phyloP scores from a whole-genome alignment of 1,140 invertebrate species.

The Calliphora vicina region DNA sequence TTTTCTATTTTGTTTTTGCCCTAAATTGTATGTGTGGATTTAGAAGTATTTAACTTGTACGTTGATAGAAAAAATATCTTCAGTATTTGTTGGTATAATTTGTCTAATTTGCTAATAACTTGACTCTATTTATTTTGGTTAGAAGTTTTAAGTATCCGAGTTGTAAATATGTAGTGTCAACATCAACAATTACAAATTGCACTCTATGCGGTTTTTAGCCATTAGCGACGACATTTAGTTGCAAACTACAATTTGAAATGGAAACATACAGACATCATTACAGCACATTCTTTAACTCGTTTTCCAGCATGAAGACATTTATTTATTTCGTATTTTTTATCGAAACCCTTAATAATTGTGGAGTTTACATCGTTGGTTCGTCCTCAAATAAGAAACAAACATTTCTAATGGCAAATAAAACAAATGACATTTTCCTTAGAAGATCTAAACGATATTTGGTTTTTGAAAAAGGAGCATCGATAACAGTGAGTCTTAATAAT shows the following conservation, averaged over 20 bases:
- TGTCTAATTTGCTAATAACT: too few relatives aligned
- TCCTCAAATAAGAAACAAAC: neutral
- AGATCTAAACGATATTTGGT: slow-evolving; percentile 15
- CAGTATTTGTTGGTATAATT: too few relatives aligned
- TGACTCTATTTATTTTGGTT: neutral
- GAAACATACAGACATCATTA: neutral
- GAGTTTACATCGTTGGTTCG: neutral
- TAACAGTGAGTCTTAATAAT: neutral
- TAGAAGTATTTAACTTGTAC: neutral
- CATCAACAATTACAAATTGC: neutral
- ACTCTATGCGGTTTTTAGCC: neutral
- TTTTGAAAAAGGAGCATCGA: neutral
- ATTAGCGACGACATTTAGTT: neutral
- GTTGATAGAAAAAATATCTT: too few relatives aligned
- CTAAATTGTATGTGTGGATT: neutral
- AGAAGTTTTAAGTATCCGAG: neutral
- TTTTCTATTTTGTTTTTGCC: neutral
- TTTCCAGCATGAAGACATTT: neutral
- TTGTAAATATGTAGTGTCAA: neutral
- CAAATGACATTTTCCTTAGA: neutral
- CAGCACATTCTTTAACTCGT: neutral
- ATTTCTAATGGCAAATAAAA: neutral
- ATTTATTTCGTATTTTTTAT: neutral
- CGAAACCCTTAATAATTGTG: neutral
- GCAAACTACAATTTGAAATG: neutral